phyloP scores from a whole-genome alignment of 2,113 vertebrate genomes.

The Triplophysa dalaica region DNA sequence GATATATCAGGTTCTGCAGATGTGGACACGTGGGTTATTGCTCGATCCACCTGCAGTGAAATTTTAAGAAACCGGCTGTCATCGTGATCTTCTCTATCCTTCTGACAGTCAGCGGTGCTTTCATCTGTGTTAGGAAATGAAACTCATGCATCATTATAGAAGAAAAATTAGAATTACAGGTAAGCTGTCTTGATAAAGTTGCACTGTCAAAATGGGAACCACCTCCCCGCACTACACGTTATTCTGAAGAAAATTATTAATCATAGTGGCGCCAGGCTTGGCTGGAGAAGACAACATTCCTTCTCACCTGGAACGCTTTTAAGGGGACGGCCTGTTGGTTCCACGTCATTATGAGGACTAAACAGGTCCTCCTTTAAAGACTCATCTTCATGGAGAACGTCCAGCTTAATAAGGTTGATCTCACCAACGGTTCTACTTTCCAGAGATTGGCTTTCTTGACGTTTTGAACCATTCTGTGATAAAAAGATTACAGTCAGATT shows the following conservation, averaged over 20 bases:
- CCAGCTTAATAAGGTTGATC: conserved; percentile 11
- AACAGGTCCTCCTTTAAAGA: conserved; percentile 15
- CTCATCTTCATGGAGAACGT: conserved; percentile 10
- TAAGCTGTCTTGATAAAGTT: conserved; percentile 56
- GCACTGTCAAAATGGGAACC: conserved; percentile 45
- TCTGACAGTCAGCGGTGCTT: conserved; percentile 41
- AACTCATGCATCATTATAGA: conserved; percentile 47
- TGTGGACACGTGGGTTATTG: background rate
- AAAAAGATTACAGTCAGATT: background rate
- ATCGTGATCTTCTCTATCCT: conserved; percentile 29
- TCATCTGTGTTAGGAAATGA: conserved; percentile 53
- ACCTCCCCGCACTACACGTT: conserved; percentile 45
- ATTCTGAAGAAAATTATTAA: conserved; percentile 54
- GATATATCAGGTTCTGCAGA: background rate
- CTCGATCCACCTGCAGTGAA: conserved; percentile 35
- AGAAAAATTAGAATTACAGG: conserved; percentile 51
- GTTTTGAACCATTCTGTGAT: conserved; percentile 21
- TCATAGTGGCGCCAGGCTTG: conserved; percentile 48
- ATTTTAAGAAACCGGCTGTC: conserved; percentile 26
- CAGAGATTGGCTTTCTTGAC: conserved; percentile 24
- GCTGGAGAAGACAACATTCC: conserved; percentile 48
- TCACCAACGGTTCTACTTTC: background rate
- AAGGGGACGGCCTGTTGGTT: conserved; percentile 32
- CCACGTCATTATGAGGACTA: conserved; percentile 18
- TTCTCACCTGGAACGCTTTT: conserved; percentile 51